Conservation (phyloP, 2,113 vertebrate species). For the Neolamprologus caudopunctatus region DNA sequence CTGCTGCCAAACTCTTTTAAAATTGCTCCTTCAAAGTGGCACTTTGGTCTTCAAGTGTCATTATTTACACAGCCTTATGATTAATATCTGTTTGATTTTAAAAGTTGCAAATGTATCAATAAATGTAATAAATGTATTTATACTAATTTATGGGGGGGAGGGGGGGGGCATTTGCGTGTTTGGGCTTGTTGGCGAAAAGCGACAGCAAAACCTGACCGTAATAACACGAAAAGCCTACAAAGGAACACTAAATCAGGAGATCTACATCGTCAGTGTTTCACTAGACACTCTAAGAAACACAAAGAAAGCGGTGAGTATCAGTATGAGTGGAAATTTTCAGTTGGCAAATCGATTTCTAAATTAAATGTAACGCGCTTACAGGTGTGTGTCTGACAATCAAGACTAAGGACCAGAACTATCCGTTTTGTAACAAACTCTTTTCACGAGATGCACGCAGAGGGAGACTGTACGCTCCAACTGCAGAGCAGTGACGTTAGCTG, state of each 20-base stretch:
- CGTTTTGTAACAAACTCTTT: background rate
- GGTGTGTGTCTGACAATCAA: conserved; percentile 17
- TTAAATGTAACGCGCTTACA: conserved; percentile 5
- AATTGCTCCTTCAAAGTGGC: background rate
- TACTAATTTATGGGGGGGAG: background rate
- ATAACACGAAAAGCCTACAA: background rate
- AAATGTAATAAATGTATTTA: background rate
- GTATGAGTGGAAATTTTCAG: conserved; percentile 17
- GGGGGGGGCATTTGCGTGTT: background rate
- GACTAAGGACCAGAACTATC: conserved; percentile 18
- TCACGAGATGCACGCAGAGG: background rate
- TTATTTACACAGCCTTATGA: background rate
- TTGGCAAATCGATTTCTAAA: conserved; percentile 43
- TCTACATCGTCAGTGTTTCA: background rate
- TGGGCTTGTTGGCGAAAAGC: background rate
- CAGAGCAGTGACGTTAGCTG: background rate
- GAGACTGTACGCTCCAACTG: background rate
- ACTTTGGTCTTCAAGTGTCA: background rate
- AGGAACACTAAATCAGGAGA: background rate
- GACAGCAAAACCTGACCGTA: background rate
- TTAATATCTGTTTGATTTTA: background rate
- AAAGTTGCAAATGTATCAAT: background rate
- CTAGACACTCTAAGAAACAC: background rate
- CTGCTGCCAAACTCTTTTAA: background rate
- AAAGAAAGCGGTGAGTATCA: conserved; percentile 1